phyloP scores from a whole-genome alignment of 1,140 invertebrate species.

The Lepidurus couesii region DNA sequence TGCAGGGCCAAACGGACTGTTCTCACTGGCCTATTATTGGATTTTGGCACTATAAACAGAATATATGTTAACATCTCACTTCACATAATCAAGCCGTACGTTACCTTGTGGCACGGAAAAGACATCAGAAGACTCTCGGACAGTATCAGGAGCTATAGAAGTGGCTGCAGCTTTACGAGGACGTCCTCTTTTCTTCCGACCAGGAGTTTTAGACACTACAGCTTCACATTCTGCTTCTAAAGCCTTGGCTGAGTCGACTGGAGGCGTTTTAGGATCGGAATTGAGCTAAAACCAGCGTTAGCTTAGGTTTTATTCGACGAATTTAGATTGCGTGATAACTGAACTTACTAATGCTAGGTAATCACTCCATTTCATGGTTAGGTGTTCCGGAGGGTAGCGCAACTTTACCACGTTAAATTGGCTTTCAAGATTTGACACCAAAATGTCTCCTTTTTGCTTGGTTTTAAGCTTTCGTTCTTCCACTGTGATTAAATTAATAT shows the following conservation, averaged over 20 bases:
- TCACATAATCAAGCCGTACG: neutral
- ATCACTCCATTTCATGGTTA: neutral
- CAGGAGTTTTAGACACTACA: neutral
- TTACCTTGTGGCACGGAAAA: neutral
- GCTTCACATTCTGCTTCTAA: slow-evolving; percentile 12
- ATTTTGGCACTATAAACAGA: neutral
- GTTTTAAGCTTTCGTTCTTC: neutral
- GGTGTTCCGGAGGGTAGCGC: neutral
- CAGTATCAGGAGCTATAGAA: neutral
- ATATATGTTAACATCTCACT: neutral
- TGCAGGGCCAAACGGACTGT: neutral
- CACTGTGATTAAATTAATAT: neutral
- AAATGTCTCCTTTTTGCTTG: neutral
- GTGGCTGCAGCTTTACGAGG: neutral
- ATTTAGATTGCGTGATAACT: neutral
- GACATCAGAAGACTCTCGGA: neutral
- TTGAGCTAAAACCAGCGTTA: neutral
- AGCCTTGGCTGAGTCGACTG: neutral
- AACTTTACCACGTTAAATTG: neutral
- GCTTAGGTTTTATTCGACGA: neutral
- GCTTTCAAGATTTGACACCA: neutral
- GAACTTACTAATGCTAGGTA: neutral
- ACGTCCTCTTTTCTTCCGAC: neutral
- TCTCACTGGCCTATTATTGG: neutral
- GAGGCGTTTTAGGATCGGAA: neutral